Evolutionary conservation across 2,888 invertebrate species (phyloP).

Genomic region (Drosophila rubida): DNA sequence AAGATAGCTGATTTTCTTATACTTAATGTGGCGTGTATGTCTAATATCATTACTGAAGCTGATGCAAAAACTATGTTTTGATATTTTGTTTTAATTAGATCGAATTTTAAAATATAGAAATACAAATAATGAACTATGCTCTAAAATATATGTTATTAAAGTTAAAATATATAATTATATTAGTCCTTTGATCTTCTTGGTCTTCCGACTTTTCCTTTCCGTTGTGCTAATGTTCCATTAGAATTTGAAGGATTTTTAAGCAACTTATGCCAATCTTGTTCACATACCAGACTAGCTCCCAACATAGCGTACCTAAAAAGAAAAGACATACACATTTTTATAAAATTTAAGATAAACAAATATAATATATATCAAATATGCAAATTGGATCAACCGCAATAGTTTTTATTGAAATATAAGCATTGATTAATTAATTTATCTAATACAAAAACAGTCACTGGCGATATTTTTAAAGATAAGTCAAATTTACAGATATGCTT

Average conservation of each 20-base stretch:
- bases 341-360: background rate
- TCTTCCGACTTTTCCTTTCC: conserved; percentile 94
- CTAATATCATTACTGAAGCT: conserved; percentile 15
- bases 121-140: conserved; percentile 74
- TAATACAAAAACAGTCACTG: too few species aligned
- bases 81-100: conserved; percentile 75
- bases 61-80: conserved; percentile 29
- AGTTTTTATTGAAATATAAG: too few species aligned
- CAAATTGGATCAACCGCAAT: too few species aligned
- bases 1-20: conserved; percentile 13
- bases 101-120: conserved; percentile 73
- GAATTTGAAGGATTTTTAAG: conserved; percentile 89
- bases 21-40: conserved; percentile 13
- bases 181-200: conserved; percentile 96
- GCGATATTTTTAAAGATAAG: too few species aligned
- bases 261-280: conserved; percentile 97
- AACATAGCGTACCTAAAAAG: conserved; percentile 92
- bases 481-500: too few species aligned
- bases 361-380: too few species aligned
- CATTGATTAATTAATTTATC: too few species aligned
- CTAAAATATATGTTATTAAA: conserved; percentile 70
- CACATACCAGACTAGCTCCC: conserved; percentile 95
- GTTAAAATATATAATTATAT: conserved; percentile 82
- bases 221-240: conserved; percentile 88
- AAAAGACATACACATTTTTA: background rate